Percentiles rank a stretch among this genome's conserved stretches.
These are phyloP conservation scores for Dendrolimus punctatus DNA, from an alignment of 1,140 invertebrate genomes.

Conservation along the genomic window DNA sequence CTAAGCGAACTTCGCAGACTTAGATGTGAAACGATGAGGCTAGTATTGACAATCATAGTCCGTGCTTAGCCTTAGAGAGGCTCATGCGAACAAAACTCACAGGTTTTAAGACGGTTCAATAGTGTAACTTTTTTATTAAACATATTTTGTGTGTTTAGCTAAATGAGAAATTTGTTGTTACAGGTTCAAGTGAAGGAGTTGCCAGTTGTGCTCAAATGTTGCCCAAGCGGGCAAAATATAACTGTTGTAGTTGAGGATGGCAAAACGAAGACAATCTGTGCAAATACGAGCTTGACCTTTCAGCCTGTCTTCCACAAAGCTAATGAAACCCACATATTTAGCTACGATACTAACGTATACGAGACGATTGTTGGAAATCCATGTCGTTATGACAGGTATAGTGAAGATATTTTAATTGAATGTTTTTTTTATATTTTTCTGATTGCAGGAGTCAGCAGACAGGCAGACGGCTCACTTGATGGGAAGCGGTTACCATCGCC, in stretches of 20 bases:
- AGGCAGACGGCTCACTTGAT: too few relatives aligned
- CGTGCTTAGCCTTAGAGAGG: too few relatives aligned
- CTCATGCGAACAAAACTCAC: too few relatives aligned
- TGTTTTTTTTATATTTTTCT: too few relatives aligned
- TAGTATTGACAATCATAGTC: too few relatives aligned
- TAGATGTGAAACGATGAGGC: too few relatives aligned
- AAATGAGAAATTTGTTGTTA: conserved; percentile 17
- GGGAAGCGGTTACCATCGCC: too few relatives aligned
- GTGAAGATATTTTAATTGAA: too few relatives aligned
- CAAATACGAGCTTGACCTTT: conserved; percentile 54
- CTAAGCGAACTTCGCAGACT: too few relatives aligned
- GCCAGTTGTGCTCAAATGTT: conserved; percentile 64
- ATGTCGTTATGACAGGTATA: conserved; percentile 70
- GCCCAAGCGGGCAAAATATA: conserved; percentile 61
- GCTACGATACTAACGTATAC: conserved; percentile 63
- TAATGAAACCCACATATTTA: conserved; percentile 68
- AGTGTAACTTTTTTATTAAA: not conserved
- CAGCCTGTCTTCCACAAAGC: conserved; percentile 70
- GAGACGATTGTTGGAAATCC: conserved; percentile 73
- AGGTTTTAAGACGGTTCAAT: too few relatives aligned
- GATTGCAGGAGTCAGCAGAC: too few relatives aligned
- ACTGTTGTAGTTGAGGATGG: conserved; percentile 42
- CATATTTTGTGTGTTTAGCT: conserved; percentile 6
- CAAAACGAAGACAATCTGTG: conserved; percentile 61
- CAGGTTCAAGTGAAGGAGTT: conserved; percentile 57